Evolutionary conservation across 2,888 invertebrate species (phyloP), one percentile per base, ranked within the genome.

Genomic region (Kuschelorhynchus macadamiae): DNA sequence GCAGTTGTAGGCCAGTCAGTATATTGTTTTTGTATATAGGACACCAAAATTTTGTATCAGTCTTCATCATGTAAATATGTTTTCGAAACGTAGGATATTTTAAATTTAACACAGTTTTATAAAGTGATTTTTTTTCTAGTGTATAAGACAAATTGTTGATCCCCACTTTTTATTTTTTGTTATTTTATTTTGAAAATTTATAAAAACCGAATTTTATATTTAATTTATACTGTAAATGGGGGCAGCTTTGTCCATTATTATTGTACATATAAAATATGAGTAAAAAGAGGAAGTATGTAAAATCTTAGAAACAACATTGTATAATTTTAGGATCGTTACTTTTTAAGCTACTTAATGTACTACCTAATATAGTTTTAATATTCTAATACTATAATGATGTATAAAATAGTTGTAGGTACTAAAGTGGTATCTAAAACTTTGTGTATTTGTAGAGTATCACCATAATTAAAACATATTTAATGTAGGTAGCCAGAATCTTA

Each of bases 121-220:
- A 36, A 11, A 8, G 36, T 2, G 2, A n/a, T n/a, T n/a, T n/a
- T 36, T 36, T 36, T 36, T 12, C 36, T 36, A 36, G 36, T 36
- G 36, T 36, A 11, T 36, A 36, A 36, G 36, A 11, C 36, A 36
- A 36, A 36, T 4, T 36, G 11, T 36, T 2, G 11, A 11, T 36
- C 36, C 11, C 36, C 4, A 8, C 3, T 36, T n/a, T n/a, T n/a
- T 36, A n/a, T 8, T 36, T 36, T 36, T 36, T 36, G 36, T 36
- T 36, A 36, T 36, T 36, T 3, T 36, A 36, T 36, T n/a, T n/a
- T 36, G 12, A 36, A 36, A 36, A 36, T 36, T 36, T 36, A 36
- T 36, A 36, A 8, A n/a, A 36, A 36, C 11, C 36, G 12, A 36
- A 36, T 36, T 36, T 36, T 36, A 7, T 8, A 2, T 3, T 36